Percentiles rank a stretch among this genome's conserved stretches.
These are phyloP conservation scores for Melipona quadrifasciata DNA, from an alignment of 1,140 invertebrate species.

Conservation along the genomic window DNA sequence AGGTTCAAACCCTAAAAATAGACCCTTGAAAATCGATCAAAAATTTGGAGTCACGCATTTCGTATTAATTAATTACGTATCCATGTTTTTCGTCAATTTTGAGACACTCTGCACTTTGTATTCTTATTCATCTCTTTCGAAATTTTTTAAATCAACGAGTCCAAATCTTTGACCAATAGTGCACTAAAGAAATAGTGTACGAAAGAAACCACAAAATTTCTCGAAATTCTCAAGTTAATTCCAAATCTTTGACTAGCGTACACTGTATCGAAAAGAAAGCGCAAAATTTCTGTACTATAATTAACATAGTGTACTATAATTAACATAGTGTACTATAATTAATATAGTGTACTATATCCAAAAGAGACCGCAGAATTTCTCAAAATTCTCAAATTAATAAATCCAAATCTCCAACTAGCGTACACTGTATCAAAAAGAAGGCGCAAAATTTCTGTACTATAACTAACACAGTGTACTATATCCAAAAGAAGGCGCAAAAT, in stretches of 20 bases:
- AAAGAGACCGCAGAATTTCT: not conserved
- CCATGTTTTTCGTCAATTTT: not conserved
- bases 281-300: no score
- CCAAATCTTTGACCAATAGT: not conserved
- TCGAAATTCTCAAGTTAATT: not conserved
- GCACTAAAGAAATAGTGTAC: no score
- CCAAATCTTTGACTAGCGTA: not conserved
- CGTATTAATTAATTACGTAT: not conserved
- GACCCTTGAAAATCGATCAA: not conserved
- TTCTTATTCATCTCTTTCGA: not conserved
- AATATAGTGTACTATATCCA: no score
- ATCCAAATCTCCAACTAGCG: not conserved
- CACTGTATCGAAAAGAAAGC: not conserved
- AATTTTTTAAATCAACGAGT: not conserved
- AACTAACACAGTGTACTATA: no score
- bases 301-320: no score
- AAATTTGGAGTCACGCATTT: not conserved
- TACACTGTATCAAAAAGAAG: not conserved
- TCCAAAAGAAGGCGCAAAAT: not conserved
- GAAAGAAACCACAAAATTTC: not conserved
- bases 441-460: no score
- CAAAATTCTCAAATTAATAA: not conserved
- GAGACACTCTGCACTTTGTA: no score
- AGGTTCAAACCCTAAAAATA: not conserved
- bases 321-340: no score